Percentiles rank a stretch among this genome's conserved stretches.
Evolutionary conservation across 1,140 invertebrate genomes (phyloP).

Genomic region (Ostrea denselamellosa): DNA sequence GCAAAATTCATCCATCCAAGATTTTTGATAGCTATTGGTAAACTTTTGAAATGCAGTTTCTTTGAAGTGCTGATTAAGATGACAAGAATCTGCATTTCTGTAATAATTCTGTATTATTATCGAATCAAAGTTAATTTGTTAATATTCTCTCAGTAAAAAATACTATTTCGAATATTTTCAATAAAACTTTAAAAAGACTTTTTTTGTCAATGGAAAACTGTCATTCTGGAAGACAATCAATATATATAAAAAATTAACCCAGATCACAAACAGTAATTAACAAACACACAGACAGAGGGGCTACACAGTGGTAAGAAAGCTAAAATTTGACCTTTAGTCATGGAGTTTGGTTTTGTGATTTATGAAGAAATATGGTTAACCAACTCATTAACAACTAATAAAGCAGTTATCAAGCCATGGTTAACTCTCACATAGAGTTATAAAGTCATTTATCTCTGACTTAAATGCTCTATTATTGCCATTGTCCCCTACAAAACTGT

Average conservation of each 20-base stretch:
- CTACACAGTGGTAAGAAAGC: neutral
- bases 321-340: neutral
- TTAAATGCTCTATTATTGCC: neutral
- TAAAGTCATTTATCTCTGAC: conserved; percentile 7
- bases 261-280: neutral
- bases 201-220: too few species aligned
- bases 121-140: neutral
- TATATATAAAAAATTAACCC: too few species aligned
- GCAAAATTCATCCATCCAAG: too few species aligned
- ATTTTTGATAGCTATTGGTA: too few species aligned
- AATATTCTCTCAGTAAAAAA: neutral
- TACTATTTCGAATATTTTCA: too few species aligned
- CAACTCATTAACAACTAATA: conserved; percentile 22
- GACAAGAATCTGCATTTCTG: too few species aligned
- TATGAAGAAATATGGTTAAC: conserved; percentile 8
- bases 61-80: too few species aligned
- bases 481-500: neutral
- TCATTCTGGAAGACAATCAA: too few species aligned
- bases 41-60: too few species aligned
- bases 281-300: neutral
- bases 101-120: neutral
- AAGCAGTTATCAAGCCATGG: conserved; percentile 7
- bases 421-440: neutral
- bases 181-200: too few species aligned
- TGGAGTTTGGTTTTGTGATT: neutral